A percentile compares a stretch with the other conserved stretches of the same genome.
phyloP scores from a whole-genome alignment of 2,113 vertebrate species.

The Brachirus orientalis region DNA sequence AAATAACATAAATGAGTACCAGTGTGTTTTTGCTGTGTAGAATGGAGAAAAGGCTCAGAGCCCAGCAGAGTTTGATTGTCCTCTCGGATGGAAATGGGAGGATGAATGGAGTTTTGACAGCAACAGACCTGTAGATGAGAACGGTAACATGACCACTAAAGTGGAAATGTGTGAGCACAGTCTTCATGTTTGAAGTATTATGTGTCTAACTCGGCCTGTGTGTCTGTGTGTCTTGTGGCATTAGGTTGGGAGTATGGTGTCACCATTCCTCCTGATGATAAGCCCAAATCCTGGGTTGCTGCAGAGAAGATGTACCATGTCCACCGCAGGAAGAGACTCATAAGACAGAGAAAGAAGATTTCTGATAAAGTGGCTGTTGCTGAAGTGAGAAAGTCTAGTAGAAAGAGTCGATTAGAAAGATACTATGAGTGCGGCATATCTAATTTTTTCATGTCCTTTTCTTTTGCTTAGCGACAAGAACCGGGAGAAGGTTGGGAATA shows the following conservation, averaged over 20 bases:
- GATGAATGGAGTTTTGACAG: slow-evolving; percentile 92
- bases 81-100: slow-evolving; percentile 92
- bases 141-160: slow-evolving; percentile 76
- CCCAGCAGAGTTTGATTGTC: slow-evolving; percentile 86
- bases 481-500: slow-evolving; percentile 95
- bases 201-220: not conserved
- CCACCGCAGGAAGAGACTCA: slow-evolving; percentile 89
- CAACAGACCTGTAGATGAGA: slow-evolving; percentile 95
- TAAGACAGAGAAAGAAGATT: slow-evolving; percentile 87
- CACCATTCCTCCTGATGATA: slow-evolving; percentile 92
- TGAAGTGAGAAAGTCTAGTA: slow-evolving; percentile 75
- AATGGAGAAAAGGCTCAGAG: slow-evolving; percentile 91
- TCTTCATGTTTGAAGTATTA: not conserved
- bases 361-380: slow-evolving; percentile 62
- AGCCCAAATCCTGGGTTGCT: slow-evolving; percentile 94
- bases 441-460: slow-evolving; percentile 3
- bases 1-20: not conserved
- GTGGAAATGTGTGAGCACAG: not conserved
- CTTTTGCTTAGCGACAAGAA: slow-evolving; percentile 64
- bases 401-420: not conserved
- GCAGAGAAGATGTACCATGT: slow-evolving; percentile 98
- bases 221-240: not conserved
- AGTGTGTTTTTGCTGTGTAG: slow-evolving; percentile 72
- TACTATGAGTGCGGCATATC: not conserved
- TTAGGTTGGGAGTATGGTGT: slow-evolving; percentile 98